Conservation (phyloP, 2,797 vertebrate species). For the Paedocypris micromegethes region DNA sequence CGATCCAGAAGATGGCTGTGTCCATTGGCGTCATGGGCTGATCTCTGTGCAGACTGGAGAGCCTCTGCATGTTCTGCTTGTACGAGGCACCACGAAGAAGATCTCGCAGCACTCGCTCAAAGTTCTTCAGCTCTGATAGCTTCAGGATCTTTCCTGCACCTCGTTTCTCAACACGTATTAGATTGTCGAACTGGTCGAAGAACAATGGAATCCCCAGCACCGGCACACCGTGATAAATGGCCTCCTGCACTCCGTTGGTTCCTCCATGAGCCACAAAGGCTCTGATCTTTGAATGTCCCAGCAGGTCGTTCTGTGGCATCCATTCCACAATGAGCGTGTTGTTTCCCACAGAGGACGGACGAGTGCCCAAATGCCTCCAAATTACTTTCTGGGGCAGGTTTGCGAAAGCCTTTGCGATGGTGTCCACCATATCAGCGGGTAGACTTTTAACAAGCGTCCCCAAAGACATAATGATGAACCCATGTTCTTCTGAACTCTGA, state of each 20-base stretch:
- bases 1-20: conserved; percentile 62
- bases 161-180: conserved; percentile 58
- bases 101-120: conserved; percentile 53
- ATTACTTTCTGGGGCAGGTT: conserved; percentile 70
- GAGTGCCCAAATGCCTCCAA: conserved; percentile 61
- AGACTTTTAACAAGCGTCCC: conserved; percentile 58
- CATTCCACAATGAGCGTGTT: conserved; percentile 68
- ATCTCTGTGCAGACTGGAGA: conserved; percentile 62
- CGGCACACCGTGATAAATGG: conserved; percentile 65
- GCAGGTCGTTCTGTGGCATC: conserved; percentile 70
- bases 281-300: conserved; percentile 64
- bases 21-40: conserved; percentile 59
- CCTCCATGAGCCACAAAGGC: conserved; percentile 67
- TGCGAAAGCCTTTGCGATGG: conserved; percentile 60
- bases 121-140: conserved; percentile 50
- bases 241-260: conserved; percentile 67
- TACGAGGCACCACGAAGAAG: conserved; percentile 53
- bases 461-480: conserved; percentile 70
- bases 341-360: conserved; percentile 61
- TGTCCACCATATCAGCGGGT: conserved; percentile 49
- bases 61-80: conserved; percentile 57
- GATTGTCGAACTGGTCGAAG: conserved; percentile 69
- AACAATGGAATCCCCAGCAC: conserved; percentile 66
- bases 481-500: conserved; percentile 63
- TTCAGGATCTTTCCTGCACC: conserved; percentile 57